A percentile compares a stretch with the other conserved stretches of the same genome.
Evolutionary conservation across 2,888 invertebrate genomes (phyloP).

Genomic region (Xylophagus ater): DNA sequence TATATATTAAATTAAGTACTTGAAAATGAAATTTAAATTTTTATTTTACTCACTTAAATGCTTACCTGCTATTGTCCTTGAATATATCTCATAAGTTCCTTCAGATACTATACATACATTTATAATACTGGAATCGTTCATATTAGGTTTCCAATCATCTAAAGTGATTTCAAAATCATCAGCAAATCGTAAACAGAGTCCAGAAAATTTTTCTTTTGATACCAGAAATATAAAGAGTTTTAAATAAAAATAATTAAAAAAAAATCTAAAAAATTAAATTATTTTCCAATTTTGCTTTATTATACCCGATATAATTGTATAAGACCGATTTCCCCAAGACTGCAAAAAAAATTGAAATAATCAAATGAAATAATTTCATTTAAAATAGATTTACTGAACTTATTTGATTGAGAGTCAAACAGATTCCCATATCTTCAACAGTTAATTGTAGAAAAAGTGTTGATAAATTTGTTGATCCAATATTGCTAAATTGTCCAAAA

Average conservation of each 20-base stretch:
- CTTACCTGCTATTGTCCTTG: constrained; percentile 75
- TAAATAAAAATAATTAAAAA: constrained; percentile 17
- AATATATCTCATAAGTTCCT: constrained; percentile 88
- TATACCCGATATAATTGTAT: constrained; percentile 63
- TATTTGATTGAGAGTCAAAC: constrained; percentile 77
- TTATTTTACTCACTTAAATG: constrained; percentile 49
- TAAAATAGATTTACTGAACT: constrained; percentile 46
- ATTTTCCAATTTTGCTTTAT: too few species aligned
- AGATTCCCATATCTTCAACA: constrained; percentile 94
- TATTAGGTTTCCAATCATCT: constrained; percentile 95
- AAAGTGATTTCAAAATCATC: constrained; percentile 94
- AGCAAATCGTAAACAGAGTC: constrained; percentile 86
- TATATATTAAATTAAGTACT: constrained; percentile 3
- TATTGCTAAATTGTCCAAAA: constrained; percentile 65
- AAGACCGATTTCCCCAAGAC: constrained; percentile 53
- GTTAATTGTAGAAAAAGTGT: constrained; percentile 88
- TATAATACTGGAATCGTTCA: constrained; percentile 64
- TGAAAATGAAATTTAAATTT: constrained; percentile 1
- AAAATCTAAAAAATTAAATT: constrained; percentile 39
- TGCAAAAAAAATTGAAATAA: constrained; percentile 29
- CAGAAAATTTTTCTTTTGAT: constrained; percentile 82
- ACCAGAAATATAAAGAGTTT: constrained; percentile 88
- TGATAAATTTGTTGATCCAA: constrained; percentile 70
- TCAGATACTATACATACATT: constrained; percentile 96
- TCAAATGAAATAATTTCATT: constrained; percentile 2